Evolutionary conservation across 2,113 vertebrate genomes (phyloP), one percentile per base, ranked within the genome.

Genomic region (Alethe diademata): DNA sequence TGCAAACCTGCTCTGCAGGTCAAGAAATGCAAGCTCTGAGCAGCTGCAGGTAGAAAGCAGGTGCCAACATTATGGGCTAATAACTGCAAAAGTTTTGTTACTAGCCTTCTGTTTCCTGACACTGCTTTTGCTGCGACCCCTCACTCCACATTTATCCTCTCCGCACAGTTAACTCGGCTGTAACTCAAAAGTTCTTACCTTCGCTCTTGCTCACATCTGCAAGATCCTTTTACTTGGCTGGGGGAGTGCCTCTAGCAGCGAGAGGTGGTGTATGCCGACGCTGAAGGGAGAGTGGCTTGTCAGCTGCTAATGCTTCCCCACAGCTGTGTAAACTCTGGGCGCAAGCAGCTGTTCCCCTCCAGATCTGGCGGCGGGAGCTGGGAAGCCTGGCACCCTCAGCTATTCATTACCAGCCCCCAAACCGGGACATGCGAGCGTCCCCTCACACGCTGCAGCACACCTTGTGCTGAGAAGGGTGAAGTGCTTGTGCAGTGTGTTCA

Each of bases 261-360:
- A 57, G 87, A 78, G 40, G 56, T 83, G 75, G 54, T 57, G 54
- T 9, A 48, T 0, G 7, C 67, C 65, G 58, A 50, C 0, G 3
- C 72, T 75, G 8, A 4, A 38, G 82, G 72, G 51, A 88, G 72
- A 86, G 29, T 3, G 40, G 43, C 92, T 90, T 92, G 88, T 95
- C 95, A 97, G 95, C 95, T 96, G 94, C 76, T 88, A 95, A 95
- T 2, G 14, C 93, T 94, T 94, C 88, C 69, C 76, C 92, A 64
- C 93, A 96, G 95, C 92, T 96, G 94, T 93, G 95, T 95, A 94
- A 96, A 96, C 93, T 93, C 76, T 0, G 88, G 92, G 91, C 8
- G 1, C 4, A 0, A 91, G 95, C 96, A 97, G 94, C 96, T 97
- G 96, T 96, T 97, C 95, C 86, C 75, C 86, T 90, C 53, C 87